Evolutionary conservation across 2,113 vertebrate genomes (phyloP).

Genomic region (Callopanchax toddi): DNA sequence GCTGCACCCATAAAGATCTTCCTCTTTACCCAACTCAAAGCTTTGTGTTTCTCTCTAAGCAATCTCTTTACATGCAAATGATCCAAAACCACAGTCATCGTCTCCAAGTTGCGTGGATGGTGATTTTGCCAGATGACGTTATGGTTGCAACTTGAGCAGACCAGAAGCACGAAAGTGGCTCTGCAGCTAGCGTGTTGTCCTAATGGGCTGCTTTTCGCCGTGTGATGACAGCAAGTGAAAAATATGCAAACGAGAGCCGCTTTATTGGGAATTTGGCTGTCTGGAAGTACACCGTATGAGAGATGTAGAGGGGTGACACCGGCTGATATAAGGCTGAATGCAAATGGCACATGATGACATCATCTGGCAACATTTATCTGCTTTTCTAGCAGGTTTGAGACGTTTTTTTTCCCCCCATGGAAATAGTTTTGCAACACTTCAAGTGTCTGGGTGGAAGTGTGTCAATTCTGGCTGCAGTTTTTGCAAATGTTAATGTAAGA

Average conservation of each 20-base stretch:
- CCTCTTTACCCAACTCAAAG: neutral
- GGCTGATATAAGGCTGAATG: neutral
- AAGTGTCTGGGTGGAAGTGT: neutral
- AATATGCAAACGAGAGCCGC: conserved; percentile 24
- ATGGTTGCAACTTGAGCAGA: neutral
- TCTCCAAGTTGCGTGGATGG: neutral
- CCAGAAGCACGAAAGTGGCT: conserved; percentile 1
- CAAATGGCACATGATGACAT: conserved; percentile 21
- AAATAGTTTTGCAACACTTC: neutral
- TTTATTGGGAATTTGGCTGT: conserved; percentile 8
- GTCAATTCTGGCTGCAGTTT: neutral
- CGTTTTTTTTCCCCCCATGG: neutral
- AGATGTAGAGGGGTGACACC: neutral
- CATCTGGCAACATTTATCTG: conserved; percentile 11
- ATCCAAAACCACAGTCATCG: conserved; percentile 4
- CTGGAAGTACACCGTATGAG: neutral
- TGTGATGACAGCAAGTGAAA: conserved; percentile 15
- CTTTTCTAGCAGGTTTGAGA: conserved; percentile 3
- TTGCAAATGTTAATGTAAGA: conserved; percentile 1
- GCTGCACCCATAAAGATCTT: too few relatives aligned
- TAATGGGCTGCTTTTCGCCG: conserved; percentile 3
- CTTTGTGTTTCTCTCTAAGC: neutral
- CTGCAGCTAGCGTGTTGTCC: conserved; percentile 6
- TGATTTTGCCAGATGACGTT: conserved; percentile 3
- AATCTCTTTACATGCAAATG: conserved; percentile 4